Conservation (phyloP, 2,797 vertebrate genomes). For the Sarcophilus harrisii region DNA sequence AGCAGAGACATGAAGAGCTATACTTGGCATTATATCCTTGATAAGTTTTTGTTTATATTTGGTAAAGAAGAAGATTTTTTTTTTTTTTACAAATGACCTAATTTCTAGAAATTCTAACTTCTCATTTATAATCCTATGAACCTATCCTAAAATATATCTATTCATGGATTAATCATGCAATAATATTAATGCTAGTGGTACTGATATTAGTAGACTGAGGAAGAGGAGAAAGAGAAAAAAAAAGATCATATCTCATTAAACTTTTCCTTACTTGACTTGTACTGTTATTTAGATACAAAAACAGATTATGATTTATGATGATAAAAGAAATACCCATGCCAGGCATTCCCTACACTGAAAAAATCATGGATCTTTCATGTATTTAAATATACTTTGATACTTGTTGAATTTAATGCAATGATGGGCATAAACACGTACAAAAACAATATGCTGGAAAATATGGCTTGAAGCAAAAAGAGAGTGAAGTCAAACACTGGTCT, state of each 20-base stretch:
- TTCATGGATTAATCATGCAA: background rate
- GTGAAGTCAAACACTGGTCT: background rate
- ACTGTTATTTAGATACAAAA: background rate
- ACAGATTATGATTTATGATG: background rate
- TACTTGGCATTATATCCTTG: background rate
- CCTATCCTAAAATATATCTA: background rate
- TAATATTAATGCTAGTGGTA: background rate
- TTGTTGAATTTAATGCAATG: background rate
- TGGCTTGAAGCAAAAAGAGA: background rate
- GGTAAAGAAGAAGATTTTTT: background rate
- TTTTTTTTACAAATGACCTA: background rate
- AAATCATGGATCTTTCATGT: background rate
- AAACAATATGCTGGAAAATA: background rate
- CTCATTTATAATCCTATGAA: background rate
- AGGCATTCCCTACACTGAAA: background rate
- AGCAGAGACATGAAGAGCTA: background rate
- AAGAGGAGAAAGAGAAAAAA: background rate
- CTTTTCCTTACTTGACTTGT: background rate
- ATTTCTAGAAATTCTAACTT: background rate
- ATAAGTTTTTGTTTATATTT: background rate
- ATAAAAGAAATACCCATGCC: background rate
- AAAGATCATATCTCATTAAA: background rate
- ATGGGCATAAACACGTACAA: background rate
- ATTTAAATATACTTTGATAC: background rate
- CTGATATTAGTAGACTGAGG: background rate